A percentile compares a stretch with the other conserved stretches of the same genome.
Conservation (phyloP, 2,113 vertebrate genomes). For the Tyto alba region DNA sequence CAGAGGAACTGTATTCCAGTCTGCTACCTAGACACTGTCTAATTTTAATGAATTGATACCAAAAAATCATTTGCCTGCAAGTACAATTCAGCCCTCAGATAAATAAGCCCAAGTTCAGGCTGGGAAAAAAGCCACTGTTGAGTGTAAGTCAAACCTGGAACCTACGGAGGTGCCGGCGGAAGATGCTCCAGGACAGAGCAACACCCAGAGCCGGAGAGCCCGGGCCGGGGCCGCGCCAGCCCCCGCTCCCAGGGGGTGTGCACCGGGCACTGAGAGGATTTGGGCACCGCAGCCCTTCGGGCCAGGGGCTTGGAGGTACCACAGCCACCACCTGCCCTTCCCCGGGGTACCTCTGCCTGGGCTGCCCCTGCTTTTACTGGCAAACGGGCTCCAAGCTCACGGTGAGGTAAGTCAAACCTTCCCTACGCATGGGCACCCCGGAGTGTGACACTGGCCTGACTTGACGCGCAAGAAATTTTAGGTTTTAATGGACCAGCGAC, state of each 20-base stretch:
- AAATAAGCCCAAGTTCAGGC: not conserved
- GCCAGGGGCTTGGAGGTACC: not conserved
- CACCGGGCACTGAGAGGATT: rapidly evolving
- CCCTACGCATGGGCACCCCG: not conserved
- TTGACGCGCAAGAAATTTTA: rapidly evolving
- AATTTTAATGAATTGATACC: not conserved
- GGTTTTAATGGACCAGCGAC: not conserved
- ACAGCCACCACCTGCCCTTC: not conserved
- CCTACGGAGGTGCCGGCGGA: rapidly evolving
- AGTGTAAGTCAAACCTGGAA: not conserved
- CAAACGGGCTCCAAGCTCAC: rapidly evolving
- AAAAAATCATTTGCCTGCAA: not conserved
- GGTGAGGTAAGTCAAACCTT: not conserved
- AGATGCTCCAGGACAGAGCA: not conserved
- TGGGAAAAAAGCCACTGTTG: not conserved
- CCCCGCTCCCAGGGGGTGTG: rapidly evolving
- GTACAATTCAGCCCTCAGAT: not conserved
- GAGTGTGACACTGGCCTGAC: not conserved
- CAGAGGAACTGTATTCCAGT: not conserved
- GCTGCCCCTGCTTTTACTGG: not conserved
- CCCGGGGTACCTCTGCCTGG: not conserved
- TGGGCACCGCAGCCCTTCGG: not conserved
- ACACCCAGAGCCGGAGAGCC: not conserved
- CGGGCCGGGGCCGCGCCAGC: not conserved
- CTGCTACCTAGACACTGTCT: not conserved